phyloP scores from a whole-genome alignment of 1,140 invertebrate species.

The Aphis craccivora region DNA sequence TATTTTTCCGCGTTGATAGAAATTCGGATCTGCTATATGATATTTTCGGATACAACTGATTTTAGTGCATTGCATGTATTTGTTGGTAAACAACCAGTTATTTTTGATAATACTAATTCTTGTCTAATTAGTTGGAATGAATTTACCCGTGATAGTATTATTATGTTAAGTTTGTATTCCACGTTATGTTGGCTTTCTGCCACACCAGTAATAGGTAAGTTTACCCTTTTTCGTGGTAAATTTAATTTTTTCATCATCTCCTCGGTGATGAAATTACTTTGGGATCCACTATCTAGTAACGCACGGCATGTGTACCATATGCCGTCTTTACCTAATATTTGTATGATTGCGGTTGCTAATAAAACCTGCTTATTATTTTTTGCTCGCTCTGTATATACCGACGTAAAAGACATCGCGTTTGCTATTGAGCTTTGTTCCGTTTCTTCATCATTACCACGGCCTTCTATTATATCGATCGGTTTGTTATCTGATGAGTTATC shows the following conservation, averaged over 20 bases:
- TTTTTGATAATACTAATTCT: neutral
- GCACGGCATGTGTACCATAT: neutral
- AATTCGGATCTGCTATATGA: neutral
- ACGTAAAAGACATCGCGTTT: neutral
- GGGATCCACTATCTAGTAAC: neutral
- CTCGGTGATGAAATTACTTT: slow-evolving; percentile 2
- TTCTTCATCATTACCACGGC: neutral
- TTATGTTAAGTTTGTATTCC: neutral
- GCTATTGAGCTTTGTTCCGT: neutral
- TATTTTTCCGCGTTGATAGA: neutral
- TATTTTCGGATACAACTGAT: neutral
- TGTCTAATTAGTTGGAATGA: neutral
- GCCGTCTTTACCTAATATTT: neutral
- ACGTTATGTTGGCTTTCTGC: slow-evolving; percentile 3
- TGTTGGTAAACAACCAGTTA: neutral
- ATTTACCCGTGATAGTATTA: neutral
- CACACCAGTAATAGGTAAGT: neutral
- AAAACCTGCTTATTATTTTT: neutral
- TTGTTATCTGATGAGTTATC: too few relatives aligned
- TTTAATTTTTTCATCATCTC: neutral
- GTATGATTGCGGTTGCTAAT: neutral
- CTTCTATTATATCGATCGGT: too few relatives aligned
- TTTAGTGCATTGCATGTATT: neutral
- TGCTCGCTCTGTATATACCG: neutral
- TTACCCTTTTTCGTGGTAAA: neutral